phyloP scores from a whole-genome alignment of 1,140 invertebrate genomes.

The Radopholus similis region DNA sequence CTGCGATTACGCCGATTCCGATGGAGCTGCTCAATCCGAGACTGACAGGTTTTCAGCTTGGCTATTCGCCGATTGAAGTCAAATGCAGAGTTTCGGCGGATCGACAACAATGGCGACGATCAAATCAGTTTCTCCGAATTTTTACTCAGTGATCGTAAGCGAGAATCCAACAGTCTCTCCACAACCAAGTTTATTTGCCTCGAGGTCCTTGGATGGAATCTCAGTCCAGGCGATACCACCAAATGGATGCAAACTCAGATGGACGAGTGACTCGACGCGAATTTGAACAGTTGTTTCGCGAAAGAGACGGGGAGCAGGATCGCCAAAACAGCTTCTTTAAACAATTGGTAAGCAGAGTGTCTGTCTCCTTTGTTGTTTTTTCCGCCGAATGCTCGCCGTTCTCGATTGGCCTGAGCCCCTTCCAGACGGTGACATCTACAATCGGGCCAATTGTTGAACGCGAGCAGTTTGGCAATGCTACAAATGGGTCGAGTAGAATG shows the following conservation, averaged over 20 bases:
- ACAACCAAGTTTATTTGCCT: neutral
- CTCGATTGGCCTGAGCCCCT: slow-evolving; percentile 9
- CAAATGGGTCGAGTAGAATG: slow-evolving; percentile 10
- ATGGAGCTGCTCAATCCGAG: slow-evolving; percentile 47
- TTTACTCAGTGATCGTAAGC: slow-evolving; percentile 40
- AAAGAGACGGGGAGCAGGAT: slow-evolving; percentile 37
- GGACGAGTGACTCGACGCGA: slow-evolving; percentile 47
- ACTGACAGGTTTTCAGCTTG: slow-evolving; percentile 34
- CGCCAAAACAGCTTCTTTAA: slow-evolving; percentile 49
- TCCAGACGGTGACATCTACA: slow-evolving; percentile 14
- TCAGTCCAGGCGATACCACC: slow-evolving; percentile 46
- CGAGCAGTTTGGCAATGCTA: neutral
- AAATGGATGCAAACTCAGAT: slow-evolving; percentile 46
- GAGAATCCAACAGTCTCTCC: neutral
- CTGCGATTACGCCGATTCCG: slow-evolving; percentile 50
- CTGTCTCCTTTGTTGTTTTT: neutral
- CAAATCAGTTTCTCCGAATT: slow-evolving; percentile 46
- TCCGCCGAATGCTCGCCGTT: neutral
- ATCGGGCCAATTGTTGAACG: slow-evolving; percentile 23
- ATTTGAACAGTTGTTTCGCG: slow-evolving; percentile 42
- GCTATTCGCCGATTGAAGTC: no score
- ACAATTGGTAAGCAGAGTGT: slow-evolving; percentile 37
- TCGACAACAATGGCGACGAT: slow-evolving; percentile 45
- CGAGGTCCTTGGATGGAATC: slow-evolving; percentile 41
- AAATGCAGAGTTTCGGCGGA: slow-evolving; percentile 48